These are phyloP conservation scores for Eupelmus urozonus DNA, from an alignment of 2,888 invertebrate species.

Conservation along the genomic window DNA sequence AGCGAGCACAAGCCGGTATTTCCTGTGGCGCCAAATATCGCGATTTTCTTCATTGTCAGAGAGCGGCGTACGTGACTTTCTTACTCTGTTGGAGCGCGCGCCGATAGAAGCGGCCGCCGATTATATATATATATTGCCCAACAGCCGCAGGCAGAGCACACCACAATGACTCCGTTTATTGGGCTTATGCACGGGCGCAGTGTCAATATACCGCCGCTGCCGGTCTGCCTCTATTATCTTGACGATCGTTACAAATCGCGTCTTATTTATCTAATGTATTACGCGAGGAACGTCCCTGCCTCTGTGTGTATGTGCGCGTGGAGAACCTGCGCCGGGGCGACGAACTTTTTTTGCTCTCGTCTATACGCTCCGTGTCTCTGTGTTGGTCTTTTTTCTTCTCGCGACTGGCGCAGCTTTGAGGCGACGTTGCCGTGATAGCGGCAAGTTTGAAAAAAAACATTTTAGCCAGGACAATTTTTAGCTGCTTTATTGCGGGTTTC, in stretches of 20 bases:
- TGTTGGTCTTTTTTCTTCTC: not conserved
- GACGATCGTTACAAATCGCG: not conserved
- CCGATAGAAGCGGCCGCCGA: not conserved
- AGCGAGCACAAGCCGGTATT: constrained; percentile 89
- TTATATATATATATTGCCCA: not conserved
- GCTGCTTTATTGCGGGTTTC: too few species aligned
- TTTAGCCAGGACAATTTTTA: not conserved
- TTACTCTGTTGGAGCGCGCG: too few species aligned
- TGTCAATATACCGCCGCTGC: not conserved
- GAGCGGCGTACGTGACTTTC: constrained; percentile 21
- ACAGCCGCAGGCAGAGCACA: not conserved
- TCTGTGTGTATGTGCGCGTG: not conserved
- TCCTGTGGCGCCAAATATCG: constrained; percentile 90
- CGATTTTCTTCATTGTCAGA: constrained; percentile 84
- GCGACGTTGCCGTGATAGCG: constrained; percentile 5
- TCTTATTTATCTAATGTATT: constrained; percentile 25
- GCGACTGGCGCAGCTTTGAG: not conserved
- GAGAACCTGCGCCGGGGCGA: not conserved
- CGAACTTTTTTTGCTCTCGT: not conserved
- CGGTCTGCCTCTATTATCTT: constrained; percentile 4
- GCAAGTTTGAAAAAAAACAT: constrained; percentile 5
- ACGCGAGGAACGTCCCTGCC: too few species aligned
- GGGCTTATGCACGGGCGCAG: too few species aligned
- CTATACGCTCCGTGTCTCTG: too few species aligned
- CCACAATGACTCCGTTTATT: not conserved